A percentile compares a stretch with the other conserved stretches of the same genome.
Conservation (phyloP, 2,797 vertebrate species). For the Mareca penelope region DNA sequence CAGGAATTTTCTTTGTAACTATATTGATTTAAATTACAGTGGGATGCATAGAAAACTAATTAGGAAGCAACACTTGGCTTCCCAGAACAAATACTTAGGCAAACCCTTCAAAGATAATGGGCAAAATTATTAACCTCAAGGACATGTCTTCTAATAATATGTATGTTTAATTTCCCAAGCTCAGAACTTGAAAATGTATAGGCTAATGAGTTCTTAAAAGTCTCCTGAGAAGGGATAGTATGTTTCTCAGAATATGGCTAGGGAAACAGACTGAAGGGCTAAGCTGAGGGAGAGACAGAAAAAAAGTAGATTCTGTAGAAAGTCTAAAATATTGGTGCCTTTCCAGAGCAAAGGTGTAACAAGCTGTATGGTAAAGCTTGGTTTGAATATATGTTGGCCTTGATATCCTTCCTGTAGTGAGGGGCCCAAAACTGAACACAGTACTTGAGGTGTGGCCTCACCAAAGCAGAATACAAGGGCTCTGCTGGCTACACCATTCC, state of each 20-base stretch:
- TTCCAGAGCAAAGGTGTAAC: background rate
- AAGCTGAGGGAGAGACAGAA: background rate
- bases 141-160: background rate
- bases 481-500: too few relatives aligned
- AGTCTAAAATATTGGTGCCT: background rate
- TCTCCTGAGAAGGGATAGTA: background rate
- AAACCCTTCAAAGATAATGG: slow-evolving; percentile 25
- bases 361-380: background rate
- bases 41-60: slow-evolving; percentile 30
- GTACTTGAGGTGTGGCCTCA: too few relatives aligned
- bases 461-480: too few relatives aligned
- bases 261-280: background rate
- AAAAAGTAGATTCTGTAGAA: background rate
- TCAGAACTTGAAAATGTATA: background rate
- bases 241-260: background rate
- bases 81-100: slow-evolving; percentile 16
- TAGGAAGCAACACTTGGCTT: slow-evolving; percentile 22
- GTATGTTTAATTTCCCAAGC: slow-evolving; percentile 12
- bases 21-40: slow-evolving; percentile 31
- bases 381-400: background rate
- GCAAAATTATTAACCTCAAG: slow-evolving; percentile 50
- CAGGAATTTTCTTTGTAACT: slow-evolving; percentile 1
- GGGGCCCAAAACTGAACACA: too few relatives aligned
- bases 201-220: slow-evolving; percentile 1
- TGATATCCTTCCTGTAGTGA: too few relatives aligned